Percentiles rank a stretch among this genome's conserved stretches.
phyloP scores from a whole-genome alignment of 2,888 invertebrate species.

The Agriopis aurantiaria region DNA sequence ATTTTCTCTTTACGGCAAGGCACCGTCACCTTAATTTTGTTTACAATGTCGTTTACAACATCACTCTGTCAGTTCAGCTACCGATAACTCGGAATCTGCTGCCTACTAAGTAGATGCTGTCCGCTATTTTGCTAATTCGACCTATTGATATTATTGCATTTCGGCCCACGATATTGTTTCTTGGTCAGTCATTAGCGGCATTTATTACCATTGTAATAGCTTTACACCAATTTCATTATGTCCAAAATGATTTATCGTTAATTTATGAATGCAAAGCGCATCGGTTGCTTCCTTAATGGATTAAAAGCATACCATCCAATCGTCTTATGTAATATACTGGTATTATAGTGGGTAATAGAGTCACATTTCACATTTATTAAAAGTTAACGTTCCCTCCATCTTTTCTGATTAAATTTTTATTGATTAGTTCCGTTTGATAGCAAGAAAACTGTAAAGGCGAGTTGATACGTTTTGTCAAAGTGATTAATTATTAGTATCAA shows the following conservation, averaged over 20 bases:
- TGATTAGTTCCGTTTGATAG: conserved; percentile 7
- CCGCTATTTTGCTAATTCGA: not conserved
- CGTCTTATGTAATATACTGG: conserved; percentile 11
- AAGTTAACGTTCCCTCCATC: not conserved
- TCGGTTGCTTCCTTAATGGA: conserved; percentile 10
- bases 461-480: not conserved
- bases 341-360: conserved; percentile 3
- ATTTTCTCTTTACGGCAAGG: too few relatives aligned
- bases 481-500: conserved; percentile 1
- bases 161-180: conserved; percentile 7
- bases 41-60: too few relatives aligned
- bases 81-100: too few relatives aligned
- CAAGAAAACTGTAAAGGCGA: conserved; percentile 4
- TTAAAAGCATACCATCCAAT: conserved; percentile 11
- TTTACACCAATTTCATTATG: conserved; percentile 5
- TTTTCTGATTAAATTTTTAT: conserved; percentile 6
- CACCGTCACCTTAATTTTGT: too few relatives aligned
- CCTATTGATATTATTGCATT: conserved; percentile 3
- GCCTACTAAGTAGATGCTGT: too few relatives aligned
- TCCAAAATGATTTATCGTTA: conserved; percentile 6
- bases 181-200: not conserved
- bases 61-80: too few relatives aligned
- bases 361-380: conserved; percentile 3
- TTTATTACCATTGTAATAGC: conserved; percentile 2
- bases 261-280: conserved; percentile 18